Base-by-base conservation (phyloP, 2,888 invertebrate genomes). In the Germaria angustata region DNA sequence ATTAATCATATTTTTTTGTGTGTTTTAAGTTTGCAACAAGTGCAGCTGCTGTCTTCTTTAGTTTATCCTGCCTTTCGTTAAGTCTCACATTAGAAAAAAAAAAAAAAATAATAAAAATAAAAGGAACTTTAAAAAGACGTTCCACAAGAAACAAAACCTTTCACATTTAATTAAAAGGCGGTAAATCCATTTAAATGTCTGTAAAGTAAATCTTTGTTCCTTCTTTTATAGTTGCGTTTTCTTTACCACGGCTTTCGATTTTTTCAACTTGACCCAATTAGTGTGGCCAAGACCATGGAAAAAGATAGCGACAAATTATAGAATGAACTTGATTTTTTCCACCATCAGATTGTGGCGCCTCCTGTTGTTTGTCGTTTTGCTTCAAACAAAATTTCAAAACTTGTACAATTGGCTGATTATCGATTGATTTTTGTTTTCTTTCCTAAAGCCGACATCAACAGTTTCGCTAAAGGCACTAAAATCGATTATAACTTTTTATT, bases 171-270 rank as follows among this genome's bases (percentile, higher is more conserved):
- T 88, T 85, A 87, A 88, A 87, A 87, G 88, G 89, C 90, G 89
- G 89, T 87, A 88, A 77, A 88, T 87, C 89, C 88, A 89, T 89
- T 88, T 88, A 89, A 87, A 87, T 85, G 65, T 78, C 85, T 82
- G 55, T 17, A 4, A 34, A 57, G 1, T 7, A 46, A 24, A 49
- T 44, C 22, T 51, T 59, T 68, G 2, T 39, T 2, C 2, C 3
- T 36, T 49, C 6, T 46, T 9, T 41, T 68, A 4, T 53, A 3
- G 6, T 24, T 22, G 0, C 6, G 3, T 44, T 36, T 36, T 9
- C 2, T 9, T 3, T 53, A 11, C 3, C 1, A 5, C 7, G 17
- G 73, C 61, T 73, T 66, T 76, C 68, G 79, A 79, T 59, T 59
- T 77, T 28, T 41, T 84, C 49, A 77, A 66, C 85, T 87, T 88